Base-by-base conservation (phyloP, 2,113 vertebrate species). In the Donacobius atricapilla region DNA sequence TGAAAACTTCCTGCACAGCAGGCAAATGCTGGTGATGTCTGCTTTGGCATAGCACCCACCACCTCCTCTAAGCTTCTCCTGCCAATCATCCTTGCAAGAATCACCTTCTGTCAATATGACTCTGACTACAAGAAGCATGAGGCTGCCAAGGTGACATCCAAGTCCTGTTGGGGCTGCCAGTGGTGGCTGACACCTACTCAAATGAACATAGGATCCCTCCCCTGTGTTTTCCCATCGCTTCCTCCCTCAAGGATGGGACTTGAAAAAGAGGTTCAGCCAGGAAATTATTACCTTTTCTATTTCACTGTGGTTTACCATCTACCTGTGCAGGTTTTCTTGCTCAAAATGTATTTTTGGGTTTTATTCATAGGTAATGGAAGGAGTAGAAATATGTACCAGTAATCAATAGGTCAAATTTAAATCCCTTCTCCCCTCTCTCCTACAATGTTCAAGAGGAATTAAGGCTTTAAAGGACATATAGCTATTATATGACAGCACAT, bases 241-340 rank as follows among this genome's bases (percentile, higher is more conserved):
- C 13, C 20, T 65, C 8, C 8, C 33, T 20, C 19, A 53, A 39
- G 6, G 24, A 64, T 0, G 0, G 12, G 28, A 12, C 40, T 84
- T 5, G 1, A 95, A 75, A 40, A 86, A 66, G 31, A 33, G 0
- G 1, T 79, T 90, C 83, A 88, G 12, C 8, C 11, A 48, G 23
- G n/a, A 79, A 82, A 72, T 50, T 57, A 45, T 6, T 76, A 22
- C 5, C 21, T 70, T 50, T 87, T 68, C 58, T 65, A 12, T 45
- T 57, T 77, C 13, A 10, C 16, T n/a, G 8, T 72, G 17, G 15
- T 45, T 84, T 81, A 5, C 13, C 15, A 6, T 83, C 47, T 61
- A 42, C 13, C 8, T 71, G 15, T 45, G 33, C 6, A 50, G 37
- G 13, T 19, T 48, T 89, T 45, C 75, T 87, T 90, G 16, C 8